Evolutionary conservation across 2,888 invertebrate species (phyloP).

Genomic region (Tetrapedia diversipes): DNA sequence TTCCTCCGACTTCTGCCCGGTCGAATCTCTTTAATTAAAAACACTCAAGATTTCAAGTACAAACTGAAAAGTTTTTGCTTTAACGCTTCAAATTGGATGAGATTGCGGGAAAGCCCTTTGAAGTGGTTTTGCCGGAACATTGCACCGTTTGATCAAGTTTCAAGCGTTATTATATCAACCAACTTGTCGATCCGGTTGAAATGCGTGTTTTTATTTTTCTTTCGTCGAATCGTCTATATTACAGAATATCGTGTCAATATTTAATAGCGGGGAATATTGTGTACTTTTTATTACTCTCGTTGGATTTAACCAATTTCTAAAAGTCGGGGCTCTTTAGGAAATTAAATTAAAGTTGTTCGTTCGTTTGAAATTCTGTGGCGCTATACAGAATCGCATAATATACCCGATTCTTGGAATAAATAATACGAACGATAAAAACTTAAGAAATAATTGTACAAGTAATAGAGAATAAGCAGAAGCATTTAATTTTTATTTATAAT

Average conservation of each 20-base stretch:
- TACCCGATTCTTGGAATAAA: too few relatives aligned
- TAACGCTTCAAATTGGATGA: constrained; percentile 9
- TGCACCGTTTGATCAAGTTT: constrained; percentile 18
- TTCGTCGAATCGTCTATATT: not conserved
- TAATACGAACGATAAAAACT: too few relatives aligned
- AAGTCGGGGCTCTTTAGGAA: not conserved
- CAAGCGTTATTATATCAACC: constrained; percentile 33
- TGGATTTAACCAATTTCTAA: not conserved
- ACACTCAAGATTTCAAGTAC: constrained; percentile 12
- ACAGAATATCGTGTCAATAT: not conserved
- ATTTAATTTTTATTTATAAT: too few relatives aligned
- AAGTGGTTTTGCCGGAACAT: constrained; percentile 7
- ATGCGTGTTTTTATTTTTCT: not conserved
- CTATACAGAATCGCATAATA: too few relatives aligned
- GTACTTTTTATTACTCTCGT: not conserved
- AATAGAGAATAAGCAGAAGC: too few relatives aligned
- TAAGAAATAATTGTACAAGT: too few relatives aligned
- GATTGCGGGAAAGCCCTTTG: constrained; percentile 23
- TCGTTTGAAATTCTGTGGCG: too few relatives aligned
- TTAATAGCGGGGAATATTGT: not conserved
- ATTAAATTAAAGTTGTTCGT: not conserved
- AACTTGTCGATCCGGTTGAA: not conserved
- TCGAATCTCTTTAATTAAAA: constrained; percentile 27
- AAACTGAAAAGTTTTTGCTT: constrained; percentile 27
- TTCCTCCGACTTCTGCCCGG: not conserved